These are phyloP conservation scores for Leptodactylus fuscus DNA, from an alignment of 2,113 vertebrate species.

Conservation along the genomic window DNA sequence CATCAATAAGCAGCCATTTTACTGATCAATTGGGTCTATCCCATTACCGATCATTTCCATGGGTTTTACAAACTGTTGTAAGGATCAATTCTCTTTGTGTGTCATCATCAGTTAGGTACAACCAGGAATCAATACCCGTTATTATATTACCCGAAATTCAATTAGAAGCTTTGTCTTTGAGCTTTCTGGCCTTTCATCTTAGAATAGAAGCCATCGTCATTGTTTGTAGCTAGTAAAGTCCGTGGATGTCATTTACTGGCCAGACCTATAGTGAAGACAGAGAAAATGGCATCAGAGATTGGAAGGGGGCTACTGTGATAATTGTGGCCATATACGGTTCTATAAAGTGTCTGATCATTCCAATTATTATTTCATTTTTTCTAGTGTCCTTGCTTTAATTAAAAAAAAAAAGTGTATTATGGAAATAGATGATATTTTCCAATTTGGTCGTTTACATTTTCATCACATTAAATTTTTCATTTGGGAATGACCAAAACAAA, in stretches of 20 bases:
- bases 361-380: too few relatives aligned
- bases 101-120: constrained; percentile 28
- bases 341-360: background rate
- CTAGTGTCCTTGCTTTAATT: too few relatives aligned
- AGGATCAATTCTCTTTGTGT: constrained; percentile 26
- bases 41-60: constrained; percentile 4
- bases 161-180: background rate
- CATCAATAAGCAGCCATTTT: constrained; percentile 16
- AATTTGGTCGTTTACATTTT: too few relatives aligned
- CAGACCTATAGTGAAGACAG: background rate
- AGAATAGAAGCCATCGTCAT: background rate
- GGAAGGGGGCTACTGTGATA: background rate
- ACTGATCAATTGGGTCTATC: constrained; percentile 15
- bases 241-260: background rate
- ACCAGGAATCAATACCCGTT: background rate
- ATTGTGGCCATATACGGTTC: background rate
- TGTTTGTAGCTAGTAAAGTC: background rate
- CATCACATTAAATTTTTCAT: too few relatives aligned
- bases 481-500: too few relatives aligned
- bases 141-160: constrained; percentile 16
- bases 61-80: constrained; percentile 12
- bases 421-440: too few relatives aligned
- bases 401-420: too few relatives aligned
- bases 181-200: background rate
- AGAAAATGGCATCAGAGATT: background rate